Evolutionary conservation across 2,888 invertebrate species (phyloP), one percentile per base, ranked within the genome.

Genomic region (Pseudococcus longispinus): DNA sequence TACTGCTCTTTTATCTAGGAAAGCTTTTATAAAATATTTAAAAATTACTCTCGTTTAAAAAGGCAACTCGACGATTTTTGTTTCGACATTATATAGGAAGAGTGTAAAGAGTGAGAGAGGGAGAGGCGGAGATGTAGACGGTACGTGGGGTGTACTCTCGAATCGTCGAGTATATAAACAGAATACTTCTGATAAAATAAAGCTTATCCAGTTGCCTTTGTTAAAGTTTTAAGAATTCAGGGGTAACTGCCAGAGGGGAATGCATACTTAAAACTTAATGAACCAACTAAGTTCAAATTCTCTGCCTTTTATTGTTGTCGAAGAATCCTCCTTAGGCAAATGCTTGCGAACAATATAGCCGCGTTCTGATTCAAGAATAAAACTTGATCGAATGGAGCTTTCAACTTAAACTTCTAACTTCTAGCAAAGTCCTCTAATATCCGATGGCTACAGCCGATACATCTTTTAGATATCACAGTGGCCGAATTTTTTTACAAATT

Each of bases 181-280:
- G 77, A 77, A 77, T 77, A 77, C 77, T 77, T 77, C 77, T 77
- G 77, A 77, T 77, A 77, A 77, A 77, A 77, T 77, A 77, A 77
- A 77, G 77, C 77, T 84, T 55, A 84, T 55, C 55, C 60, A 60
- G 60, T 84, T 37, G 55, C 60, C 60, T 84, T 84, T 84, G 84
- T 60, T 84, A 60, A 84, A 60, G 84, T 84, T 84, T 84, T 84
- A 55, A 84, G 84, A 84, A 84, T 51, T 84, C 55, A 51, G 84
- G n/a, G 60, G 51, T 65, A 65, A 70, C 60, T 55, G 84, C 84
- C 60, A 37, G 70, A 32, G 70, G 60, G 70, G 84, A 85, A 85
- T 60, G 84, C 65, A 85, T 85, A 85, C 84, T 85, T 85, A 85
- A 85, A 85, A 85, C 65, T 85, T 85, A 70, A 85, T 85, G 84